Conservation (phyloP, 2,113 vertebrate species). For the Myotis brandtii region DNA sequence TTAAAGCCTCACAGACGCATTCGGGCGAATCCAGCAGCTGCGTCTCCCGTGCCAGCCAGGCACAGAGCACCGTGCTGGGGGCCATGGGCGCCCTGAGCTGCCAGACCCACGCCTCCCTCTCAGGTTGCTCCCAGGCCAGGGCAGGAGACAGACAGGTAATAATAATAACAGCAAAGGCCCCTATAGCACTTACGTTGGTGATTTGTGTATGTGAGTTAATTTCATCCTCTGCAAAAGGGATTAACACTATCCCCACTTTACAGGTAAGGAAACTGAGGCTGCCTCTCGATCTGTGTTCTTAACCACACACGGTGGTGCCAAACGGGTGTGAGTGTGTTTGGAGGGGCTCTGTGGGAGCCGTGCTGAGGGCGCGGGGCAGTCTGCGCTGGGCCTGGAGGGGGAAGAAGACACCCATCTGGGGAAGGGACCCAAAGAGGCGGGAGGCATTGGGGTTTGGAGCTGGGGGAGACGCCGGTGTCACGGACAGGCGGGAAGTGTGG, state of each 20-base stretch:
- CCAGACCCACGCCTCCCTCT: background rate
- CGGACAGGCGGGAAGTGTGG: no score
- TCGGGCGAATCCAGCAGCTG: background rate
- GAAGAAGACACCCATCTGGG: background rate
- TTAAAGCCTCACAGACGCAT: background rate
- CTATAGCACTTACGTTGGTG: background rate
- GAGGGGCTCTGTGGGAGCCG: background rate
- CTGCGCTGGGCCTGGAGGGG: background rate
- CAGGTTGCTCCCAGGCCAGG: background rate
- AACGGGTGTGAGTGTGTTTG: no score
- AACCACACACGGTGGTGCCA: background rate
- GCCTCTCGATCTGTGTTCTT: background rate
- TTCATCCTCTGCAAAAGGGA: background rate
- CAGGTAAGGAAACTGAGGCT: background rate
- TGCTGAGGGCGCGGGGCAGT: background rate
- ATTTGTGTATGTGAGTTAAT: background rate
- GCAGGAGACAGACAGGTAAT: background rate
- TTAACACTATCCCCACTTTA: background rate
- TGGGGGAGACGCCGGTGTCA: background rate
- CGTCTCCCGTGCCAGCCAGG: background rate
- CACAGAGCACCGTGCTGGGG: accelerated
- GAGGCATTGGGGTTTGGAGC: background rate
- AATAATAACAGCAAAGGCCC: background rate
- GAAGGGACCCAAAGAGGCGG: background rate
- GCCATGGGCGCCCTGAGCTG: background rate